phyloP scores from a whole-genome alignment of 2,888 invertebrate species.

The Drosophila austrosaltans region DNA sequence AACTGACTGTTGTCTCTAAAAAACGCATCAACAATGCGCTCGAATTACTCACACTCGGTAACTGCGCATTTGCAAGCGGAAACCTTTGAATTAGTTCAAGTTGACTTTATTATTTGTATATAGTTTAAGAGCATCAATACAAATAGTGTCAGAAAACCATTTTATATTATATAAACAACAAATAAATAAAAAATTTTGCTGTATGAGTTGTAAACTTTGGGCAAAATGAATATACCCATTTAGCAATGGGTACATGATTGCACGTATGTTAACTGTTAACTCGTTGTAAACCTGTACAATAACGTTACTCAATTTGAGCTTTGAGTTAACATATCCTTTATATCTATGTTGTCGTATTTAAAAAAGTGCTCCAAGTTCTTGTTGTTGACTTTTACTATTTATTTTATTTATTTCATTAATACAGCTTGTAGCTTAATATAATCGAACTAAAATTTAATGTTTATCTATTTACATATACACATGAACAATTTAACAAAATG shows the following conservation, averaged over 20 bases:
- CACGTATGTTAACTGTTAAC: background rate
- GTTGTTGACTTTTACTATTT: no score
- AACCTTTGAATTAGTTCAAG: no score
- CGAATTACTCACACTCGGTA: background rate
- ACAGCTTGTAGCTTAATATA: background rate
- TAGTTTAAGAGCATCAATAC: no score
- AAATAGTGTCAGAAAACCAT: background rate
- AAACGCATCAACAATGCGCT: background rate
- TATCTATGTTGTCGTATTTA: background rate
- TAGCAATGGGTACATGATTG: background rate
- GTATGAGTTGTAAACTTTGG: background rate
- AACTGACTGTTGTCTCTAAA: slow-evolving; percentile 4
- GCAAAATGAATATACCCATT: background rate
- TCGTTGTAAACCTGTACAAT: background rate
- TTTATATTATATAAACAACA: background rate
- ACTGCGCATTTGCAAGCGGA: background rate
- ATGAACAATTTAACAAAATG: slow-evolving; percentile 1
- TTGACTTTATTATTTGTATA: no score
- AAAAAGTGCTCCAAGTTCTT: no score
- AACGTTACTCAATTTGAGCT: background rate
- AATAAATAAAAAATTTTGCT: background rate
- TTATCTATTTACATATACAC: background rate
- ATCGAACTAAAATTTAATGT: background rate
- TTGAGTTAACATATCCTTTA: background rate
- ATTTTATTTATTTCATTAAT: no score